A percentile compares a stretch with the other conserved stretches of the same genome.
These are phyloP conservation scores for Ceratina calcarata DNA, from an alignment of 1,140 invertebrate species.

Conservation along the genomic window DNA sequence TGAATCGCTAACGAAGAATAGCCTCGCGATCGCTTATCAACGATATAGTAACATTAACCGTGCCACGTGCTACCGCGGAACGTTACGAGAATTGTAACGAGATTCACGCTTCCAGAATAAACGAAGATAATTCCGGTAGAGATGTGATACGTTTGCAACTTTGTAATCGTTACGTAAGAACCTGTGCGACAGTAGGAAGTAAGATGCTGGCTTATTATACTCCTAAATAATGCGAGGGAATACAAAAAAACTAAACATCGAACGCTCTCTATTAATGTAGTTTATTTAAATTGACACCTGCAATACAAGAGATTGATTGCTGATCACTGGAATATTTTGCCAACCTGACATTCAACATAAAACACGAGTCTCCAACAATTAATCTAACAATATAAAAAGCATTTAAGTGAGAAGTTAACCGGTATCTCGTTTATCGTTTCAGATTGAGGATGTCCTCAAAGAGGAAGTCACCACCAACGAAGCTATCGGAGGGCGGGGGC, in stretches of 20 bases:
- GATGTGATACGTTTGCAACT: constrained; percentile 16
- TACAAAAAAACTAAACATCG: constrained; percentile 1
- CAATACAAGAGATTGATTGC: too few species aligned
- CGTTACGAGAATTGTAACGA: constrained; percentile 27
- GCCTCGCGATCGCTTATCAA: neutral
- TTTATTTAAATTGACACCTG: too few species aligned
- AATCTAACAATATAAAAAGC: too few species aligned
- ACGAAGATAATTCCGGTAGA: constrained; percentile 2
- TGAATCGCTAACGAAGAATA: neutral
- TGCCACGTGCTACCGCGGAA: constrained; percentile 13
- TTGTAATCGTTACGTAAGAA: constrained; percentile 28
- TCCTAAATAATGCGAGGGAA: neutral
- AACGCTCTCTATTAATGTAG: too few species aligned
- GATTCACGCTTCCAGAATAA: neutral
- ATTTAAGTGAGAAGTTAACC: too few species aligned
- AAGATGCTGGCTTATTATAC: constrained; percentile 2
- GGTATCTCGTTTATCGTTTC: constrained; percentile 71
- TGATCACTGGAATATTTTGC: too few species aligned
- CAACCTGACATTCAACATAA: too few species aligned
- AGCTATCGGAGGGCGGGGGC: constrained; percentile 90
- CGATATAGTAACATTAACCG: constrained; percentile 18
- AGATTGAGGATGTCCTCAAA: constrained; percentile 95
- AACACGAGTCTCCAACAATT: too few species aligned
- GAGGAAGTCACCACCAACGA: constrained; percentile 94
- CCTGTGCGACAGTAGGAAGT: constrained; percentile 2